A percentile compares a stretch with the other conserved stretches of the same genome.
Conservation (phyloP, 2,888 invertebrate species). For the Coelogynopora nodosa region DNA sequence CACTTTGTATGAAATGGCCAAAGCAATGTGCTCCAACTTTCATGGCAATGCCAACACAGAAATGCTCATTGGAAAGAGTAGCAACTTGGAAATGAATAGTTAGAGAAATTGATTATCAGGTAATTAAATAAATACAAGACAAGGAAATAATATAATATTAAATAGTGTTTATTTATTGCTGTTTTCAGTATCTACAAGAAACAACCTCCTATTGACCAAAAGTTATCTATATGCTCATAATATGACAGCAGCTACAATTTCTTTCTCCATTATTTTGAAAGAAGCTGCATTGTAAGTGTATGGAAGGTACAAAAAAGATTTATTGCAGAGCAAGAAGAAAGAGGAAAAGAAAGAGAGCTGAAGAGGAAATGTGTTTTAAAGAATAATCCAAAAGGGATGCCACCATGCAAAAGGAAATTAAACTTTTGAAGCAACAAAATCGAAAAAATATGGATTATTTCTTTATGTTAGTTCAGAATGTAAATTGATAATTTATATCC, state of each 20-base stretch:
- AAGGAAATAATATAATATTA: neutral
- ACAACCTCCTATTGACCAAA: neutral
- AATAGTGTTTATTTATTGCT: neutral
- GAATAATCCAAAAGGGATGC: no score
- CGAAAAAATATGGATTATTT: no score
- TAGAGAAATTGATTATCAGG: neutral
- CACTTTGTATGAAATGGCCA: neutral
- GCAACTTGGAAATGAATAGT: neutral
- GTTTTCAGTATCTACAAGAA: neutral
- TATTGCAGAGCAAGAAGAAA: slow-evolving; percentile 14
- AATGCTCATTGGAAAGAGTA: neutral
- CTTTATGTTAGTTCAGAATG: no score
- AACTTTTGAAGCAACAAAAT: no score
- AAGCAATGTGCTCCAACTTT: neutral
- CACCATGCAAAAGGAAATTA: no score
- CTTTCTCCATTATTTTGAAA: neutral
- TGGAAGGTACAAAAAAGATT: slow-evolving; percentile 19
- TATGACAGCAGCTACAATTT: neutral
- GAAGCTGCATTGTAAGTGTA: slow-evolving; percentile 18
- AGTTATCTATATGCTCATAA: neutral
- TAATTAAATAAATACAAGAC: neutral
- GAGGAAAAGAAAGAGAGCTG: slow-evolving; percentile 7
- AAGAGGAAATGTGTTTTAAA: no score
- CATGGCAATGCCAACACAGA: neutral
- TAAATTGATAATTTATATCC: no score